Conservation (phyloP, 2,888 invertebrate genomes). For the Leucophora obtusa region DNA sequence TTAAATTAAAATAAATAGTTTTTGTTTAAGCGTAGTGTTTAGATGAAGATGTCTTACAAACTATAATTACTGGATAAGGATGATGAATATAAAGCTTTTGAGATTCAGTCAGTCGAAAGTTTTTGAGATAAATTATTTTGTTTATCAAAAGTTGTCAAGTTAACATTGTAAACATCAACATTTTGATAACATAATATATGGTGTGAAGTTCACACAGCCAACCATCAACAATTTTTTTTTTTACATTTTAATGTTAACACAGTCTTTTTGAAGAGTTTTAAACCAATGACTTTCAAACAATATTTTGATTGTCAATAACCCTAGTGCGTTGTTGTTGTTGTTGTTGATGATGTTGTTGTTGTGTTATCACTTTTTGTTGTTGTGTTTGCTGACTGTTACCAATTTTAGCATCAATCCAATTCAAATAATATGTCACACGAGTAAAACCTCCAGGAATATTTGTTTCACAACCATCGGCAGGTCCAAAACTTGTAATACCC, state of each 20-base stretch:
- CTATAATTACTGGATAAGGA: conserved; percentile 47
- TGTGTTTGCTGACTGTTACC: conserved; percentile 66
- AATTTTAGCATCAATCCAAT: conserved; percentile 76
- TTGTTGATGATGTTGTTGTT: neutral
- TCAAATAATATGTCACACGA: conserved; percentile 74
- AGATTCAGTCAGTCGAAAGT: conserved; percentile 45
- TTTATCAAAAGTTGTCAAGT: neutral
- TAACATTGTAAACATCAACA: neutral
- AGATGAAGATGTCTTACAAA: conserved; percentile 33
- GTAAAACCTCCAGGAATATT: conserved; percentile 77
- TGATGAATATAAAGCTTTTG: conserved; percentile 49
- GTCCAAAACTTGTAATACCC: conserved; percentile 77
- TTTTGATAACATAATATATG: neutral
- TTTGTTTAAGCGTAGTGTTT: neutral
- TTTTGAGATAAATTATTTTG: conserved; percentile 31
- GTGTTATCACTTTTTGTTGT: conserved; percentile 9
- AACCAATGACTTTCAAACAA: neutral
- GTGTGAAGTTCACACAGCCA: neutral
- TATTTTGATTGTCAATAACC: conserved; percentile 34
- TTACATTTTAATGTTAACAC: conserved; percentile 20
- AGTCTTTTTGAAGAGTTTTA: conserved; percentile 25
- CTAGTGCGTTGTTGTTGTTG: conserved; percentile 9
- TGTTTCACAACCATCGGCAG: conserved; percentile 75
- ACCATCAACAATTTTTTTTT: neutral
- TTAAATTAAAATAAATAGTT: neutral